Percentiles rank a stretch among this genome's conserved stretches.
Evolutionary conservation across 2,113 vertebrate genomes (phyloP).

Genomic region (Otocyon megalotis): DNA sequence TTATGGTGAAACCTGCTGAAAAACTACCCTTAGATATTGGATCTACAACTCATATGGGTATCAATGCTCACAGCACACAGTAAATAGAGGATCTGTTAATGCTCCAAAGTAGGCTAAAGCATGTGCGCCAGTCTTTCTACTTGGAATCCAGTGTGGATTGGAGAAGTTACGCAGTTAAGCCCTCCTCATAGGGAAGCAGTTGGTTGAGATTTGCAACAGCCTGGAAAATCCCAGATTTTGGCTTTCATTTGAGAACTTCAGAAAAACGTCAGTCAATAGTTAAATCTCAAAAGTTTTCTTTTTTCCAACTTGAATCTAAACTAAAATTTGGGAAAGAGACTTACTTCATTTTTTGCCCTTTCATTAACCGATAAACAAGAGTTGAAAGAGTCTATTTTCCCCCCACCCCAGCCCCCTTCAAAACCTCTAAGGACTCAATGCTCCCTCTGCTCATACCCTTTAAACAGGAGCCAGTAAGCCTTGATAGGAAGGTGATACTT

Average conservation of each 20-base stretch:
- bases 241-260: constrained; percentile 26
- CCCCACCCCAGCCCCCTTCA: background rate
- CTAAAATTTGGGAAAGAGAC: background rate
- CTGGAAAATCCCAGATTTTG: constrained; percentile 74
- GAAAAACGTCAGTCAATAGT: constrained; percentile 52
- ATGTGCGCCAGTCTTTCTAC: background rate
- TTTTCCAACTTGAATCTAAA: background rate
- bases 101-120: background rate
- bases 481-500: constrained; percentile 42
- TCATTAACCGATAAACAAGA: background rate
- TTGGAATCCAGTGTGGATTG: background rate
- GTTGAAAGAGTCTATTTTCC: background rate
- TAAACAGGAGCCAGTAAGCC: constrained; percentile 5
- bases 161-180: constrained; percentile 58
- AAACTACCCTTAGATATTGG: background rate
- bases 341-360: background rate
- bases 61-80: background rate
- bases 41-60: background rate
- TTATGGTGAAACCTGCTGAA: background rate
- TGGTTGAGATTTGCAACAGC: constrained; percentile 60
- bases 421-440: background rate
- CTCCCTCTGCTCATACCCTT: background rate
- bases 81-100: background rate
- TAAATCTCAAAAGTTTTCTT: constrained; percentile 25
- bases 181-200: constrained; percentile 61